These are phyloP conservation scores for Phaedon cochleariae DNA, from an alignment of 2,888 invertebrate species.

Conservation along the genomic window DNA sequence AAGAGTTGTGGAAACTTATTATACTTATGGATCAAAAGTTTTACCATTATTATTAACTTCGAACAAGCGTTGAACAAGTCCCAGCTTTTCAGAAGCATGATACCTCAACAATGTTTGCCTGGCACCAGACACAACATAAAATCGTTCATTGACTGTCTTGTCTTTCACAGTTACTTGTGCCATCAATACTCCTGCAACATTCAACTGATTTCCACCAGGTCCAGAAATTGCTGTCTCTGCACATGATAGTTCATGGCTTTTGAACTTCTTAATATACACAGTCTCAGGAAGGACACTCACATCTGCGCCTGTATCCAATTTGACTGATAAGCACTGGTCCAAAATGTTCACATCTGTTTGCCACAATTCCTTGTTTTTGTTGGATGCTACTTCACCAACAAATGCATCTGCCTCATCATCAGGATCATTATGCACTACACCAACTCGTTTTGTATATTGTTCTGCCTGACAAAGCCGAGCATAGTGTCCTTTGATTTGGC, in stretches of 20 bases:
- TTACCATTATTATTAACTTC: slow-evolving; percentile 5
- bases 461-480: slow-evolving; percentile 8
- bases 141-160: slow-evolving; percentile 4
- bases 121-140: slow-evolving; percentile 21
- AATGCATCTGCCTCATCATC: background rate
- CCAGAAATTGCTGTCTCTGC: slow-evolving; percentile 13
- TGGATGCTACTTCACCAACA: slow-evolving; percentile 10
- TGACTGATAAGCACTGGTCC: background rate
- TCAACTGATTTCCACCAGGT: slow-evolving; percentile 16
- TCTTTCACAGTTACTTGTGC: background rate
- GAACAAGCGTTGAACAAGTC: slow-evolving; percentile 17
- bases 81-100: slow-evolving; percentile 19
- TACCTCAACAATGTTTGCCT: slow-evolving; percentile 22
- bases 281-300: slow-evolving; percentile 17
- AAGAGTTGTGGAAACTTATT: slow-evolving; percentile 62
- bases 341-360: slow-evolving; percentile 2
- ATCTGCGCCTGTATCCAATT: slow-evolving; percentile 22
- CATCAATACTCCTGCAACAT: slow-evolving; percentile 5
- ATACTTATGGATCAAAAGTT: slow-evolving; percentile 14
- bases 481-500: slow-evolving; percentile 19
- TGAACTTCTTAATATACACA: background rate
- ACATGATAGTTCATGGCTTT: background rate
- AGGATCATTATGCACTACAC: background rate
- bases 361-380: background rate
- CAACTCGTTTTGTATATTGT: background rate